Percentiles rank a stretch among this genome's conserved stretches.
These are phyloP conservation scores for Carposina sasakii DNA, from an alignment of 1,140 invertebrate species.

Conservation along the genomic window DNA sequence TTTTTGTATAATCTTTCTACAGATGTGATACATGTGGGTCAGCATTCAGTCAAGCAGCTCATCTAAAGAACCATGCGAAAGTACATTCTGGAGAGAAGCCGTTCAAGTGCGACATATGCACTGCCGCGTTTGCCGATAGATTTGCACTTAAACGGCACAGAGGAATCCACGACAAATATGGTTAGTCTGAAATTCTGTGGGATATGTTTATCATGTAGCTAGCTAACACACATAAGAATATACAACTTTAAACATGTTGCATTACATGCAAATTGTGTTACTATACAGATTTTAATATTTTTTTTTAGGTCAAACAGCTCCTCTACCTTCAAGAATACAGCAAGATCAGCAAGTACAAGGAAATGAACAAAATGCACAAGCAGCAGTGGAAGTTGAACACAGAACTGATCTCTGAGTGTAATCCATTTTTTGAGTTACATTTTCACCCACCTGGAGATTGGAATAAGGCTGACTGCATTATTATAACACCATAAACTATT, in stretches of 20 bases:
- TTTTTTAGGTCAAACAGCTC: constrained; percentile 57
- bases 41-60: constrained; percentile 90
- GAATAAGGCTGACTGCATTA: constrained; percentile 1
- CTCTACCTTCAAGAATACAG: constrained; percentile 51
- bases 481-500: not conserved
- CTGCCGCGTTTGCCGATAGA: constrained; percentile 88
- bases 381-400: constrained; percentile 49
- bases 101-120: constrained; percentile 88
- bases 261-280: too few relatives aligned
- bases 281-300: constrained; percentile 8
- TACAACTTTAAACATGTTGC: too few relatives aligned
- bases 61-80: constrained; percentile 89
- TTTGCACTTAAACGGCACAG: constrained; percentile 85
- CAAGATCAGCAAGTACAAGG: constrained; percentile 40
- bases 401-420: constrained; percentile 49
- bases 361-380: constrained; percentile 36
- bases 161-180: constrained; percentile 86
- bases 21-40: constrained; percentile 87
- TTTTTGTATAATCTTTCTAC: too few relatives aligned
- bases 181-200: constrained; percentile 33
- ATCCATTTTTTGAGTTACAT: constrained; percentile 20
- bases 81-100: constrained; percentile 84
- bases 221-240: not conserved
- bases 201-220: not conserved
- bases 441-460: constrained; percentile 25